Base-by-base conservation (phyloP, 2,113 vertebrate species). In the Corythornis madagascariensis region DNA sequence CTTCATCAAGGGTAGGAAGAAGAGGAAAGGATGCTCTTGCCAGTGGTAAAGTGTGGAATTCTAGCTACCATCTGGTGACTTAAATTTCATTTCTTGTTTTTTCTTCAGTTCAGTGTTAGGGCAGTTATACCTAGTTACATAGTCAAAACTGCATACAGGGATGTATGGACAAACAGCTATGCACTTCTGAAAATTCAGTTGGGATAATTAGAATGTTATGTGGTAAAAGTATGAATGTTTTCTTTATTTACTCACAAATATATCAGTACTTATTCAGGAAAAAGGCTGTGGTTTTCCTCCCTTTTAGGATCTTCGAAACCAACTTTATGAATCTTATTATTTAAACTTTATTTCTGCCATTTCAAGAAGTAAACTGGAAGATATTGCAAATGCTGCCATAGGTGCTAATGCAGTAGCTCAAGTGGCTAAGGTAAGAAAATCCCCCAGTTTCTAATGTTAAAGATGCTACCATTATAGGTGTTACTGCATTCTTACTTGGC, bases 301-400 rank as follows among this genome's bases (percentile, higher is more conserved):
- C 55, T 97, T 96, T 60, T 78, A 99, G 99, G 99, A 99, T 96
- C 98, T 99, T 96, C 98, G 99, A 96, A 99, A 98, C 95, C 99
- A 99, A 83, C 98, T 99, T 50, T 99, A 99, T 87, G 99, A 99
- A 95, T 98, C 98, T 16, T 99, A 99, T 93, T 99, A 98, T 96
- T 98, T 99, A 97, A 99, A 99, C 97, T 99, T 99, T 95, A 99
- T 99, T 98, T 99, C 99, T 77, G 99, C 99, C 78, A 99, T 99
- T 98, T 99, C 99, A 12, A 98, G 99, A 96, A 99, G 99, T 97
- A 99, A 99, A 97, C 96, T 99, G 93, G 99, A 99, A 98, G 99
- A 99, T 96, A 98, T 99, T 96, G 99, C 99, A 96, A 98, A 98
- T 95, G 98, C 99, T 76, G 99, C 99, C 61, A 97, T 99, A 86